Percentiles rank a stretch among this genome's conserved stretches.
phyloP scores from a whole-genome alignment of 1,140 invertebrate species.

The Calosoma granatense region DNA sequence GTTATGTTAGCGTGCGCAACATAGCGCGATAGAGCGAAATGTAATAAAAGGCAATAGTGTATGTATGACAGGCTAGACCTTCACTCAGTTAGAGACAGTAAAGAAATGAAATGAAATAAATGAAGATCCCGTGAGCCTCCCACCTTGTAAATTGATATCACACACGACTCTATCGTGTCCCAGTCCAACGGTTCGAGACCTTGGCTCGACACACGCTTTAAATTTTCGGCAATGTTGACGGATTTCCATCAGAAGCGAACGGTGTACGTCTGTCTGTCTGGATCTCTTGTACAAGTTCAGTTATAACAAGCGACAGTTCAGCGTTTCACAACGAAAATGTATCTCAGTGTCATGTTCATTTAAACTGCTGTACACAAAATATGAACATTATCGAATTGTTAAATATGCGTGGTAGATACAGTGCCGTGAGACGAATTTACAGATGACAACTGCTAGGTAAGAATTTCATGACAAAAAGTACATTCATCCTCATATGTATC shows the following conservation, averaged over 20 bases:
- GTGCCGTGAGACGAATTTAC: not conserved
- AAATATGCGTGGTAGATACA: not conserved
- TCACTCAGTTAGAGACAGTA: too few relatives aligned
- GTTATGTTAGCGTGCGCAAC: too few relatives aligned
- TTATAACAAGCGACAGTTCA: too few relatives aligned
- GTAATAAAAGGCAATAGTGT: not conserved
- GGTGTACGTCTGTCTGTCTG: too few relatives aligned
- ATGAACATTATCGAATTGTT: not conserved
- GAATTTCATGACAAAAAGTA: not conserved
- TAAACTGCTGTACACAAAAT: too few relatives aligned
- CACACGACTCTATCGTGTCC: not conserved
- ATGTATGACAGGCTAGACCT: too few relatives aligned
- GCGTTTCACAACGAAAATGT: too few relatives aligned
- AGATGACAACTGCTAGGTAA: constrained; percentile 8
- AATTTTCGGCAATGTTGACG: not conserved
- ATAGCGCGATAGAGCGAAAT: too few relatives aligned
- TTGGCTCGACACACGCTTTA: not conserved
- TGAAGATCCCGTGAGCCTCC: not conserved
- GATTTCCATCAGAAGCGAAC: too few relatives aligned
- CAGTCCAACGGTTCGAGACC: not conserved
- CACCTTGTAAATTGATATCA: not conserved
- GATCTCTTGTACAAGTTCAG: too few relatives aligned
- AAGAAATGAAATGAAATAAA: not conserved
- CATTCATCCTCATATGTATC: too few relatives aligned
- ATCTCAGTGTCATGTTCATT: too few relatives aligned